These are phyloP conservation scores for Agriopis aurantiaria DNA, from an alignment of 2,888 invertebrate species.

Conservation along the genomic window DNA sequence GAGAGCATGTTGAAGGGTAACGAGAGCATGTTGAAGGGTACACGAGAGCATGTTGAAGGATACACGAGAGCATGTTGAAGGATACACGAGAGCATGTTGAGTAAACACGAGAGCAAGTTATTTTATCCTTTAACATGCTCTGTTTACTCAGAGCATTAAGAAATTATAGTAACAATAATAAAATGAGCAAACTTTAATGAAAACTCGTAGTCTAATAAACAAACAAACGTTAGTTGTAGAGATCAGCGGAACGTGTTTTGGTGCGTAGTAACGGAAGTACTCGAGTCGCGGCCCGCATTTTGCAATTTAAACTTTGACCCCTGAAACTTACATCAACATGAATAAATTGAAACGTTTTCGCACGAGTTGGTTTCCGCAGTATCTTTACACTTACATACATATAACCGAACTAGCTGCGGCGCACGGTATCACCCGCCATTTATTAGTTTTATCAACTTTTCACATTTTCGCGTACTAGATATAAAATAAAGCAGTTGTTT, in stretches of 20 bases:
- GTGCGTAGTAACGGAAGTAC: constrained; percentile 21
- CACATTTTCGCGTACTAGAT: too few species aligned
- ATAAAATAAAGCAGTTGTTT: too few species aligned
- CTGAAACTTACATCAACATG: constrained; percentile 39
- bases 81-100: too few species aligned
- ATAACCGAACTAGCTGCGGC: background rate
- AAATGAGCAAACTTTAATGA: constrained; percentile 4
- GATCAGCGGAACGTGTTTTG: constrained; percentile 12
- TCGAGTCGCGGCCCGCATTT: constrained; percentile 28
- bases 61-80: too few species aligned
- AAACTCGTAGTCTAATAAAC: constrained; percentile 7
- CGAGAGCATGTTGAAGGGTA: too few species aligned
- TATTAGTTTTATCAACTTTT: too few species aligned
- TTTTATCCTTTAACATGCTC: too few species aligned
- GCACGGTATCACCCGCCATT: too few species aligned
- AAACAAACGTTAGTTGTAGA: constrained; percentile 4
- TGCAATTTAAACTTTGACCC: constrained; percentile 41
- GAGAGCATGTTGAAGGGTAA: too few species aligned
- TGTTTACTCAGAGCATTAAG: background rate
- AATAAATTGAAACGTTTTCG: constrained; percentile 39
- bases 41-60: too few species aligned
- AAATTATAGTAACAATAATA: background rate
- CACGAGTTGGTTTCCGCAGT: constrained; percentile 18
- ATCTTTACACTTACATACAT: background rate
- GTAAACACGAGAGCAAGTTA: too few species aligned